Evolutionary conservation across 2,113 vertebrate genomes (phyloP).

Genomic region (Mastomys coucha): DNA sequence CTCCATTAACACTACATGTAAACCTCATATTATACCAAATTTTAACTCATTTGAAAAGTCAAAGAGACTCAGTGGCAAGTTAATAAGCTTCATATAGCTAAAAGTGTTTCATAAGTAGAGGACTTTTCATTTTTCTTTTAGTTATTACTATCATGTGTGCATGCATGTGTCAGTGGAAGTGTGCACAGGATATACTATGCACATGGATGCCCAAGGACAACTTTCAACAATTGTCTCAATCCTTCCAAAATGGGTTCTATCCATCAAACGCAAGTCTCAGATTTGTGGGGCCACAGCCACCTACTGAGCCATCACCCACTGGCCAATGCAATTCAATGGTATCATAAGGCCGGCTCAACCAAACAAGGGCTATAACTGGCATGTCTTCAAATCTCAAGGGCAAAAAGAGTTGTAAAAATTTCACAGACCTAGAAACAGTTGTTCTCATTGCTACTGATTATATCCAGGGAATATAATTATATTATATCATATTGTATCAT

Average conservation of each 20-base stretch:
- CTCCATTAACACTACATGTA: neutral
- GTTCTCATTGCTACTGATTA: neutral
- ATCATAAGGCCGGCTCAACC: neutral
- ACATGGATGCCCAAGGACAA: neutral
- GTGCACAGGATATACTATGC: neutral
- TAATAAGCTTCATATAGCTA: neutral
- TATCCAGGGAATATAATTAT: neutral
- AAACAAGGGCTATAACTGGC: neutral
- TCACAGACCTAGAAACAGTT: neutral
- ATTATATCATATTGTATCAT: too few species aligned
- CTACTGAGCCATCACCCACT: neutral
- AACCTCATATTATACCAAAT: neutral
- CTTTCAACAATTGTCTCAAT: too few species aligned
- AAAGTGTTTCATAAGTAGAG: neutral
- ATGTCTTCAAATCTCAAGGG: neutral
- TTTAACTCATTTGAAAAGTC: neutral
- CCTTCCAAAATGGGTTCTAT: neutral
- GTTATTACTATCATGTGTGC: neutral
- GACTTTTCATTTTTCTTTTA: neutral
- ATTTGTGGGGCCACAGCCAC: too few species aligned
- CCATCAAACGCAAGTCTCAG: neutral
- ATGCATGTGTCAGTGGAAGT: neutral
- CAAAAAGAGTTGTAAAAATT: conserved; percentile 25
- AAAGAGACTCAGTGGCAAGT: neutral
- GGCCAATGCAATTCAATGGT: neutral